phyloP scores from a whole-genome alignment of 2,113 vertebrate genomes.

The Nothoprocta perdicaria region DNA sequence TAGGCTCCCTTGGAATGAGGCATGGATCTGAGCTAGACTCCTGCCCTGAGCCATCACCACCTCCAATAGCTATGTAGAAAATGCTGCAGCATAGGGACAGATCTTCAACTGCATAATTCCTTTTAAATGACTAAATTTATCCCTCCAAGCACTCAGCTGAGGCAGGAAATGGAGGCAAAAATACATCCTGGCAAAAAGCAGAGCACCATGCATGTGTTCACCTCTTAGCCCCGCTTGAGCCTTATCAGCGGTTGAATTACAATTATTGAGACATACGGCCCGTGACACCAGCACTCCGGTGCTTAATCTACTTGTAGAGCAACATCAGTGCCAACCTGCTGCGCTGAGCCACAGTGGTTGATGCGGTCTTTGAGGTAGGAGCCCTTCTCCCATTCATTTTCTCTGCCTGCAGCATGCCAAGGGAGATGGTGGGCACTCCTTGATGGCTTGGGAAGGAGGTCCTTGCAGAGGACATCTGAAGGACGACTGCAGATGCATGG shows the following conservation, averaged over 20 bases:
- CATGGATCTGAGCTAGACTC: not conserved
- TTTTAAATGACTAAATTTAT: not conserved
- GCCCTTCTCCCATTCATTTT: fast-evolving
- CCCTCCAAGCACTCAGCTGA: not conserved
- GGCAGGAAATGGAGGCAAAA: not conserved
- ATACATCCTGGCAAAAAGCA: not conserved
- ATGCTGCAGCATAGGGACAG: not conserved
- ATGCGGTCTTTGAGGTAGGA: not conserved
- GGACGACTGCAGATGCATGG: not conserved
- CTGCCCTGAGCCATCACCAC: not conserved
- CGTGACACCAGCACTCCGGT: not conserved
- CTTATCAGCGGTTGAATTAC: not conserved
- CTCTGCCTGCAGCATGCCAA: not conserved
- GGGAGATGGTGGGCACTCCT: not conserved
- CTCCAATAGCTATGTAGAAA: not conserved
- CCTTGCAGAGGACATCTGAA: not conserved
- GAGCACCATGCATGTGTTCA: not conserved
- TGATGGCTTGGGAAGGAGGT: not conserved
- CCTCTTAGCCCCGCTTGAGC: not conserved
- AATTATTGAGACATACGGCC: not conserved
- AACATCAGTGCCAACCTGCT: not conserved
- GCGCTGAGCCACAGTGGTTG: not conserved
- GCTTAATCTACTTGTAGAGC: not conserved
- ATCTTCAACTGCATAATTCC: not conserved
- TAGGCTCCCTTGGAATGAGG: not conserved